Base-by-base conservation (phyloP, 2,113 vertebrate genomes). In the Sinocyclocheilus anshuiensis region DNA sequence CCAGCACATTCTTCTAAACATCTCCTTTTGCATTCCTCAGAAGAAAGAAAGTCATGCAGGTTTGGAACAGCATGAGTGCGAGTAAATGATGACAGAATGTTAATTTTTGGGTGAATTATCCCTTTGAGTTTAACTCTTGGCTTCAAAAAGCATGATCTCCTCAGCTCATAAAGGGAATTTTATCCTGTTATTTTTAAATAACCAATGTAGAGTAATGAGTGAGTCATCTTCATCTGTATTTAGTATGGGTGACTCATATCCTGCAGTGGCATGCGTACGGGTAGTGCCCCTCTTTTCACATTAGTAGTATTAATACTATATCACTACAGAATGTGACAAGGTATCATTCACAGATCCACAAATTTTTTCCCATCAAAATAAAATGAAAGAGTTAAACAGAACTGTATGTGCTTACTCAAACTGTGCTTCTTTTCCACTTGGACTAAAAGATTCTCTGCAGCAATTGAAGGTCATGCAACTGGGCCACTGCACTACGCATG, bases 381-480 rank as follows among this genome's bases (percentile, higher is more conserved):
- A 59, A 36, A 61, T 22, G 11, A 20, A 36, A 39, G 29, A 57
- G 53, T 33, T 39, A 42, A 63, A 63, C 20, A 39, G 53, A 20
- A 11, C 18, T 45, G 11, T 72, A 29, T 65, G 57, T 50, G 20
- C 22, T 33, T 36, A 16, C 7, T 29, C 71, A 86, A 20, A 7
- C 1, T 20, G 15, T 33, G 36, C 12, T 48, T 48, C 39, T 80
- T 24, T 33, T 4, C 6, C 6, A 29, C 16, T 55, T 48, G n/a
- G 16, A 50, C 45, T 48, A 74, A 74, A 36, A 57, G 12, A 74
- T 36, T 42, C 29, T 84, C 39, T 86, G 63, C 87, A 88, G 65
- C 63, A 85, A n/a, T 39, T 89, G 84, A 86, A 86, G 77, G 67
- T 88, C 84, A 84, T 26, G 71, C 29, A 89, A 85, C 18, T 78